Percentiles rank a stretch among this genome's conserved stretches.
These are phyloP conservation scores for Apteryx mantelli DNA, from an alignment of 2,113 vertebrate genomes.

Conservation along the genomic window DNA sequence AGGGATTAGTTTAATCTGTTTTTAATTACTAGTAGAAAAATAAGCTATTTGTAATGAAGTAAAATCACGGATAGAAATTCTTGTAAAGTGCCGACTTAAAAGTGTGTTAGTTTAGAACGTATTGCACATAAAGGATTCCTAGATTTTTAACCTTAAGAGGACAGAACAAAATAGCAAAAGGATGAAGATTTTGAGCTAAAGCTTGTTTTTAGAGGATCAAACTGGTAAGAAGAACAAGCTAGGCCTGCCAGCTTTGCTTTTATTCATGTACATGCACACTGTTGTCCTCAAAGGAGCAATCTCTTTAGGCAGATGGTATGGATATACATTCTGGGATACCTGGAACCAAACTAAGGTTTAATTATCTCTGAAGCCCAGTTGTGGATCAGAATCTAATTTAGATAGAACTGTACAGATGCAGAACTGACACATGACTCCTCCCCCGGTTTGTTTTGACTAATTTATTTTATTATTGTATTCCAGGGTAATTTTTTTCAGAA, in stretches of 20 bases:
- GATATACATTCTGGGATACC: neutral
- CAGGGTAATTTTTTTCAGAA: constrained; percentile 99
- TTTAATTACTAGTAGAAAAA: neutral
- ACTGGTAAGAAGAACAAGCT: neutral
- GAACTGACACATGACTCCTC: neutral
- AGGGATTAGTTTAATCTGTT: neutral
- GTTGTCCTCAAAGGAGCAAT: neutral
- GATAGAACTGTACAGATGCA: neutral
- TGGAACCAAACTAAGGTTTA: neutral
- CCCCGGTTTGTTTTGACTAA: neutral
- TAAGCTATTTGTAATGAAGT: neutral
- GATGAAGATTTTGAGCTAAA: neutral
- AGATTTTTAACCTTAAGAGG: neutral
- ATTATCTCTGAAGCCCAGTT: neutral
- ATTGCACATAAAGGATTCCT: neutral
- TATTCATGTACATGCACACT: neutral
- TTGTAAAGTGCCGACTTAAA: neutral
- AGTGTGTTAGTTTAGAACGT: neutral
- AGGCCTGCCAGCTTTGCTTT: neutral
- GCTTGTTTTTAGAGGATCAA: neutral
- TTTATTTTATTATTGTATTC: constrained; percentile 18
- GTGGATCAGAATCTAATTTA: neutral
- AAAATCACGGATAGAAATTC: neutral
- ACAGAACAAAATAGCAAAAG: neutral
- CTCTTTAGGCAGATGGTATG: neutral